Evolutionary conservation across 2,797 vertebrate species (phyloP), one percentile per base, ranked within the genome.

Genomic region (Cyprinodon diabolis): DNA sequence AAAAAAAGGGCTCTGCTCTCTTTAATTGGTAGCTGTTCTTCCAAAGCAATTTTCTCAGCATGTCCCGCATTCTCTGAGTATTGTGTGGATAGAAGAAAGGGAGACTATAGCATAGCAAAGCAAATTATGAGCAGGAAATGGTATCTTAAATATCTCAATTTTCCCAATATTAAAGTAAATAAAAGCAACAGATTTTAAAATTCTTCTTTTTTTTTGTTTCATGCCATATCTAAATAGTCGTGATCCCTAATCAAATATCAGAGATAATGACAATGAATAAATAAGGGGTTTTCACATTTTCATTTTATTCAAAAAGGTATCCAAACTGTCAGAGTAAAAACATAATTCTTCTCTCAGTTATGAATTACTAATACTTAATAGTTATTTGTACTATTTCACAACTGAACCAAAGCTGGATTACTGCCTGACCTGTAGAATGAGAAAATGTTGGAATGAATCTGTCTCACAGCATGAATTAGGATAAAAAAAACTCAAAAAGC

Each of bases 21-120:
- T 91, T 91, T 94, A 94, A 94, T 93, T 94, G 91, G 90, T 88
- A 88, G 84, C 89, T 90, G 90, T 90, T 82, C 78, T 74, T 91
- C 89, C 78, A 81, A 77, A 91, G 89, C 87, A 77, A 79, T 88
- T 89, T 80, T 87, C 77, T 72, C 66, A 79, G 71, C 83, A 60
- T 45, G 17, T 70, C 70, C 78, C 49, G 67, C 75, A 75, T 58
- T n/a, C 76, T 79, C 78, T 76, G 68, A 65, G 69, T 82, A 80
- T 84, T 86, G 86, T 84, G 82, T 68, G 72, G 60, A 13, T 63
- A n/a, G 2, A 58, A 52, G 17, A 1, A n/a, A 15, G 14, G 57
- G 25, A 76, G 65, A 52, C 49, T 23, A 25, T 52, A 47, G 45
- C 13, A n/a, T 25, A n/a, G 66, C 17, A 67, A 68, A 71, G 69